Evolutionary conservation across 2,888 invertebrate genomes (phyloP), one percentile per base, ranked within the genome.

Genomic region (Mythimna ferrago): DNA sequence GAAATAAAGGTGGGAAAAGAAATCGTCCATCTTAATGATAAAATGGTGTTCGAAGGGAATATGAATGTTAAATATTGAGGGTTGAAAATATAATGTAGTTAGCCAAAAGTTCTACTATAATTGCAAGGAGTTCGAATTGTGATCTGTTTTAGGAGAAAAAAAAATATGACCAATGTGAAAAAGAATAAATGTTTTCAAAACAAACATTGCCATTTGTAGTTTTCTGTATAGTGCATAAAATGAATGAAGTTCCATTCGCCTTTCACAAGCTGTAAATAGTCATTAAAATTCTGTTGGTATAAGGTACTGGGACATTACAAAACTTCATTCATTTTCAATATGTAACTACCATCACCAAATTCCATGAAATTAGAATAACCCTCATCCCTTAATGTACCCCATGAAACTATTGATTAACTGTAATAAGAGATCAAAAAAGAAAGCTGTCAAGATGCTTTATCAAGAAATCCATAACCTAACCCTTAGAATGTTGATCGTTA

Each of bases 371-470:
- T 80, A 81, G 77, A 71, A 69, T 86, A 84, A 86, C 87, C 85
- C 82, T 83, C 80, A 83, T 84, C 76, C 83, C 71, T 73, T 76
- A 76, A 78, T 82, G 78, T 81, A 85, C 76, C 77, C 75, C 76
- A 85, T 85, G 69, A 77, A 80, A 80, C 84, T 87, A 87, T 84
- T 83, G 74, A 83, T 80, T 84, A 87, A 86, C 80, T 83, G 73
- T 87, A 83, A 80, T 81, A 85, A 73, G 84, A 86, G 87, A 84
- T 84, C 86, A 81, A 44, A 88, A 93, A 93, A 93, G 92, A 96
- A 96, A 96, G 95, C 94, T 96, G 96, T 96, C 96, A 96, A 96
- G 96, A 96, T 96, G 96, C 95, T 94, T 48, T 91, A 89, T 92
- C 94, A 94, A 94, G 94, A 93, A 86, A 92, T 91, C 90, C 87